These are phyloP conservation scores for Mactra quadrangularis DNA, from an alignment of 1,140 invertebrate species.

Conservation along the genomic window DNA sequence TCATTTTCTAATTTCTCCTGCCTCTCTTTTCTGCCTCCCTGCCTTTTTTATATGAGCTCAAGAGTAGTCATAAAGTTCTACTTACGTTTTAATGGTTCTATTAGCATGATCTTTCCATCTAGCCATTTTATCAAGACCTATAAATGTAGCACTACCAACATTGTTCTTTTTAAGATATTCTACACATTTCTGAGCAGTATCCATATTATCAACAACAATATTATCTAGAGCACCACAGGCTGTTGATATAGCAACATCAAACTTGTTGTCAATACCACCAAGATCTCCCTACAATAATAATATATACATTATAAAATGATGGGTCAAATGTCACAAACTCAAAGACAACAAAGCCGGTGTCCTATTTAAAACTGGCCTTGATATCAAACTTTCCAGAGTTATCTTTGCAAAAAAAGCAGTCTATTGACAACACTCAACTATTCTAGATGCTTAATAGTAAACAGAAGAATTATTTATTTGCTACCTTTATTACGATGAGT, in stretches of 20 bases:
- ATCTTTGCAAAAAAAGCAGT: no score
- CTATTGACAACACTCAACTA: no score
- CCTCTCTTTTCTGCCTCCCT: no score
- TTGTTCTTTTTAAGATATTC: slow-evolving; percentile 91
- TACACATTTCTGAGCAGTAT: slow-evolving; percentile 93
- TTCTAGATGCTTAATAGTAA: no score
- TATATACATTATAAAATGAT: background rate
- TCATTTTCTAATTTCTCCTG: no score
- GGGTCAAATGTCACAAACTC: no score
- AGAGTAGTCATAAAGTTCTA: background rate
- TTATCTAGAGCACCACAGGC: slow-evolving; percentile 95
- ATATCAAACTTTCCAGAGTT: no score
- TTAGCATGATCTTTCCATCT: slow-evolving; percentile 80
- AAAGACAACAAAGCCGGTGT: no score
- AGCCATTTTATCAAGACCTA: slow-evolving; percentile 87
- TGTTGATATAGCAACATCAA: slow-evolving; percentile 98
- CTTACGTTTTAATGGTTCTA: slow-evolving; percentile 82
- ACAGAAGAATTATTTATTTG: no score
- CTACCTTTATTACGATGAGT: no score
- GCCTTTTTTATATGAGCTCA: no score
- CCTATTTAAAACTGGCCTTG: no score
- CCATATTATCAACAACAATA: slow-evolving; percentile 95
- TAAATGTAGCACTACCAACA: slow-evolving; percentile 86
- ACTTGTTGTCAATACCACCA: slow-evolving; percentile 97
- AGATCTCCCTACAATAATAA: slow-evolving; percentile 93